Percentiles rank a stretch among this genome's conserved stretches.
phyloP scores from a whole-genome alignment of 1,140 invertebrate species.

The Bombus sibiricus region DNA sequence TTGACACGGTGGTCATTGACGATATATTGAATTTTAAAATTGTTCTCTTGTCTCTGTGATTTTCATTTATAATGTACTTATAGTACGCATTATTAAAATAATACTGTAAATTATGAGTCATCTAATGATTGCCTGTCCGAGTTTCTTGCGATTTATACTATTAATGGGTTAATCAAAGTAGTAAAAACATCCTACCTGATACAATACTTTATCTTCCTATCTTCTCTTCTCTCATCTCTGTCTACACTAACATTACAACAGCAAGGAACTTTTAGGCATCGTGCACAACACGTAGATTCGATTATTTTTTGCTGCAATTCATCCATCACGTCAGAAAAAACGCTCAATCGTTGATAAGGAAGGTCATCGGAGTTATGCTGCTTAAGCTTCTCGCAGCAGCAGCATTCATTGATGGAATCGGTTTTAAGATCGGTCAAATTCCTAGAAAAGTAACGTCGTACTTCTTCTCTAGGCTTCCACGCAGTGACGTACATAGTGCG shows the following conservation, averaged over 20 bases:
- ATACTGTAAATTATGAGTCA: no score
- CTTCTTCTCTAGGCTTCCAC: constrained; percentile 64
- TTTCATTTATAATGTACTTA: no score
- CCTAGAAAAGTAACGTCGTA: constrained; percentile 61
- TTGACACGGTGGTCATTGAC: neutral
- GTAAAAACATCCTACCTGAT: constrained; percentile 27
- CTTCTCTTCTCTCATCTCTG: constrained; percentile 27
- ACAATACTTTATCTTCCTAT: constrained; percentile 34
- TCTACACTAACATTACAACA: constrained; percentile 48
- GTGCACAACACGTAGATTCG: constrained; percentile 56
- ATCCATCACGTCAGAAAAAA: constrained; percentile 73
- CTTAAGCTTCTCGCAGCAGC: constrained; percentile 54
- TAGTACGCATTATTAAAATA: no score
- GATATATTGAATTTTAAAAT: neutral
- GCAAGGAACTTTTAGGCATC: constrained; percentile 63
- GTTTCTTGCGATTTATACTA: neutral
- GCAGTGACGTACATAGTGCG: constrained; percentile 59
- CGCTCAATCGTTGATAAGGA: constrained; percentile 64
- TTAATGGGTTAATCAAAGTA: neutral
- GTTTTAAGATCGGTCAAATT: constrained; percentile 19
- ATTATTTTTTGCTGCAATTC: constrained; percentile 73
- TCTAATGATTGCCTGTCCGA: no score
- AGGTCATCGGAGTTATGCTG: constrained; percentile 58
- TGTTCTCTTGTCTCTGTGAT: no score
- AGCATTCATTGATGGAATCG: constrained; percentile 43